Evolutionary conservation across 30 jellyfish, hydroid and myxozoan genomes (phyloP).

Genomic region (Chrysaora quinquecirrha): DNA sequence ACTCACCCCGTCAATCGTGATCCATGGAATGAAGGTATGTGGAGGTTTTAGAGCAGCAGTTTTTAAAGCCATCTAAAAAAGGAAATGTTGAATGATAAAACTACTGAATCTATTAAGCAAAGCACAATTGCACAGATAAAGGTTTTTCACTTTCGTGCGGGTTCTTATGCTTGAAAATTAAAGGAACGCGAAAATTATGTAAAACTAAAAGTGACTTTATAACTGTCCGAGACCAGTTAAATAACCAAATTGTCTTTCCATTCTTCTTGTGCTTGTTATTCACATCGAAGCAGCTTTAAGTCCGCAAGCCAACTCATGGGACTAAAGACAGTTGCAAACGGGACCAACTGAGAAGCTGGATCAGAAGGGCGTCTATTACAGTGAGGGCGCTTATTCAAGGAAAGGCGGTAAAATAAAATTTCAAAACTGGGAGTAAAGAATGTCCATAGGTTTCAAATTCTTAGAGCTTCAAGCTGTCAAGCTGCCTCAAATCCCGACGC

Average conservation of each 20-base stretch:
- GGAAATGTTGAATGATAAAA: neutral
- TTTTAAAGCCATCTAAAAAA: conserved; percentile 72
- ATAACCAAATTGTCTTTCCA: neutral
- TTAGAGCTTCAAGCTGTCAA: no score
- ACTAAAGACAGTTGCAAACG: no score
- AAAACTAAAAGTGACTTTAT: neutral
- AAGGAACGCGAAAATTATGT: neutral
- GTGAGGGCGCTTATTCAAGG: no score
- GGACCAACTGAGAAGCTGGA: no score
- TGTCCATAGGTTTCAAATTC: no score
- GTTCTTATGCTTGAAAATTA: neutral
- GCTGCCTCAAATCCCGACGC: no score
- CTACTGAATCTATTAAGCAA: neutral
- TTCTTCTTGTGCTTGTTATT: neutral
- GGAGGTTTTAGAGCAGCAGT: conserved; percentile 80
- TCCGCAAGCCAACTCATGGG: no score
- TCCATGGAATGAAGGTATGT: conserved; percentile 93
- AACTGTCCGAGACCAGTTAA: neutral
- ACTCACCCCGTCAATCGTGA: conserved; percentile 85
- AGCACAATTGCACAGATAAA: no score
- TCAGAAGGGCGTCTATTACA: no score
- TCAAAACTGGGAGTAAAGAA: no score
- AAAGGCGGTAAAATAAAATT: no score
- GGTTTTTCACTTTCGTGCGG: neutral
- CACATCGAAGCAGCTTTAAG: no score